phyloP scores from a whole-genome alignment of 2,888 invertebrate species.

The Apodemia duryi region DNA sequence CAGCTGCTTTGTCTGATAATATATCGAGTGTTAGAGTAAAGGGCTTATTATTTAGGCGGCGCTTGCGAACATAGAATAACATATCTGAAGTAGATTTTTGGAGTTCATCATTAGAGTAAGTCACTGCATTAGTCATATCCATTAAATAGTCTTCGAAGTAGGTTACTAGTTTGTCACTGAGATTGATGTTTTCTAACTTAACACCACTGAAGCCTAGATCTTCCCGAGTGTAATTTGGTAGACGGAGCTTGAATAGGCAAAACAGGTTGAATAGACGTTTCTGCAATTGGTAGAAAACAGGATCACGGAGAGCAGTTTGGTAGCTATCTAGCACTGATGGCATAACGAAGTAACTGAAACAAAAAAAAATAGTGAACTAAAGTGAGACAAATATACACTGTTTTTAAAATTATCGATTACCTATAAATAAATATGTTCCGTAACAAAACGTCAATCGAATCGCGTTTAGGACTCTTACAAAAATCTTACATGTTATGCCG shows the following conservation, averaged over 20 bases:
- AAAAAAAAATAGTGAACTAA: conserved; percentile 27
- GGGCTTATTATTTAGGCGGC: conserved; percentile 82
- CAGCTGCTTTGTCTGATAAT: conserved; percentile 74
- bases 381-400: too few species aligned
- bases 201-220: conserved; percentile 82
- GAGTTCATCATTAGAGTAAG: conserved; percentile 64
- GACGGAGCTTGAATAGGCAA: conserved; percentile 78
- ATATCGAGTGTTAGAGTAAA: conserved; percentile 79
- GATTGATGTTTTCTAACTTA: conserved; percentile 80
- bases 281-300: conserved; percentile 84
- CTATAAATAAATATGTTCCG: too few species aligned
- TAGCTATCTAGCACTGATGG: conserved; percentile 81
- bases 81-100: conserved; percentile 70
- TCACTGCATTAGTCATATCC: conserved; percentile 81
- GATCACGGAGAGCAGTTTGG: conserved; percentile 84
- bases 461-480: too few species aligned
- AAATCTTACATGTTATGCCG: too few species aligned
- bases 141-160: conserved; percentile 84
- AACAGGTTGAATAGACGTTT: conserved; percentile 79
- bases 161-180: conserved; percentile 81
- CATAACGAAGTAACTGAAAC: conserved; percentile 68
- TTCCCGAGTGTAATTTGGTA: conserved; percentile 80
- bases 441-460: too few species aligned
- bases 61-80: conserved; percentile 77
- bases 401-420: not conserved